phyloP scores from a whole-genome alignment of 2,888 invertebrate species.

The Pilophorus perplexus region DNA sequence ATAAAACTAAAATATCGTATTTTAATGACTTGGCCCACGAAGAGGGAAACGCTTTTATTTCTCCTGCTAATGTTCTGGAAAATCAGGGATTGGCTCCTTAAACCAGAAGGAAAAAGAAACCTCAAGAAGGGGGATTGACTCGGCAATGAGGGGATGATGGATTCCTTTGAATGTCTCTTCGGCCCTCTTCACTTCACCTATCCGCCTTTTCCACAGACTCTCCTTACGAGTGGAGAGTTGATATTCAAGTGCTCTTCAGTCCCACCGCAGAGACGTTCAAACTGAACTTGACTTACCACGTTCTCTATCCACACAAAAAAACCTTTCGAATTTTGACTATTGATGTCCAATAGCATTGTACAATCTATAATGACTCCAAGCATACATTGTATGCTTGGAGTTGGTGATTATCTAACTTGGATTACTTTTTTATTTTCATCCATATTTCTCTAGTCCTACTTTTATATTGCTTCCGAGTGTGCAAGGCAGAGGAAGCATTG shows the following conservation, averaged over 20 bases:
- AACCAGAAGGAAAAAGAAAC: constrained; percentile 14
- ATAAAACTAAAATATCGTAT: constrained; percentile 13
- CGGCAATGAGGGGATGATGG: constrained; percentile 33
- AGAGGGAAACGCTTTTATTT: constrained; percentile 6
- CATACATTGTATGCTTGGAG: too few relatives aligned
- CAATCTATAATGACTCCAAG: too few relatives aligned
- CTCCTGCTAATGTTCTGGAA: constrained; percentile 28
- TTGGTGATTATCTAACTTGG: too few relatives aligned
- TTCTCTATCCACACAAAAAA: too few relatives aligned
- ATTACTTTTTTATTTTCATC: too few relatives aligned
- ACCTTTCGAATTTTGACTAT: too few relatives aligned
- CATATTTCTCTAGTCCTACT: too few relatives aligned
- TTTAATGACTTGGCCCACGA: constrained; percentile 11
- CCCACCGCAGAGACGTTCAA: background rate
- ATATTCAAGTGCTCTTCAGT: background rate
- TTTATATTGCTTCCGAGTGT: too few relatives aligned
- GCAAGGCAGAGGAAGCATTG: too few relatives aligned
- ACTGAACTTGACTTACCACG: too few relatives aligned
- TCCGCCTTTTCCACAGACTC: background rate
- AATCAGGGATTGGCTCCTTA: constrained; percentile 18
- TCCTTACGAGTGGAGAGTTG: background rate
- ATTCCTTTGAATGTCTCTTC: constrained; percentile 32
- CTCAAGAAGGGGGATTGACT: constrained; percentile 16
- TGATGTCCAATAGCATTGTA: too few relatives aligned
- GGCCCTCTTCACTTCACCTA: background rate